Percentiles rank a stretch among this genome's conserved stretches.
phyloP scores from a whole-genome alignment of 2,888 invertebrate genomes.

The Drosophila barbarae region DNA sequence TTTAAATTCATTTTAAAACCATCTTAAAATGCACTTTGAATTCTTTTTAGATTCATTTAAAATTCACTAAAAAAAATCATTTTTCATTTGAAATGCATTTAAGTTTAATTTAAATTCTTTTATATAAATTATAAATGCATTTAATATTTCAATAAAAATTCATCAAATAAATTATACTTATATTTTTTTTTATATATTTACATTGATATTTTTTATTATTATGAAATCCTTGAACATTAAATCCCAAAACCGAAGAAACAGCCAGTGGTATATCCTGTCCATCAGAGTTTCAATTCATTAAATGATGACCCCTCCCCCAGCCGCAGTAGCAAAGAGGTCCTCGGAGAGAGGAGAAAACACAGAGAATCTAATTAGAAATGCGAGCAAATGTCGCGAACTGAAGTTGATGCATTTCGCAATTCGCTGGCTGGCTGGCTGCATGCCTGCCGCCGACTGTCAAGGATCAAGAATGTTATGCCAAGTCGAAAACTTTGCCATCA shows the following conservation, averaged over 20 bases:
- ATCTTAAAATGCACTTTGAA: background rate
- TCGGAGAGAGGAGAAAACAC: background rate
- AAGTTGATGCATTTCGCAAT: slow-evolving; percentile 38
- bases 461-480: slow-evolving; percentile 20
- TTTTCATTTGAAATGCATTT: background rate
- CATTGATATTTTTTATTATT: background rate
- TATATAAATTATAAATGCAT: no score
- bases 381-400: slow-evolving; percentile 30
- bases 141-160: no score
- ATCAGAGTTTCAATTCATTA: slow-evolving; percentile 26
- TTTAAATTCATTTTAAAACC: background rate
- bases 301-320: slow-evolving; percentile 11
- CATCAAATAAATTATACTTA: no score
- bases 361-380: slow-evolving; percentile 43
- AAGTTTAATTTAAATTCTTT: background rate
- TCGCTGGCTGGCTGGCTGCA: background rate
- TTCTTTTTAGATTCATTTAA: background rate
- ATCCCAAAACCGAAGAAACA: background rate
- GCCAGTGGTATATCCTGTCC: background rate
- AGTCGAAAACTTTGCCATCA: slow-evolving; percentile 32
- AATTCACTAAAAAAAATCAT: background rate
- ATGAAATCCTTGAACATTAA: background rate
- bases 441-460: slow-evolving; percentile 13
- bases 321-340: no score
- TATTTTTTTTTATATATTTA: no score